A percentile compares a stretch with the other conserved stretches of the same genome.
Conservation (phyloP, 2,797 vertebrate genomes). For the Podargus strigoides region DNA sequence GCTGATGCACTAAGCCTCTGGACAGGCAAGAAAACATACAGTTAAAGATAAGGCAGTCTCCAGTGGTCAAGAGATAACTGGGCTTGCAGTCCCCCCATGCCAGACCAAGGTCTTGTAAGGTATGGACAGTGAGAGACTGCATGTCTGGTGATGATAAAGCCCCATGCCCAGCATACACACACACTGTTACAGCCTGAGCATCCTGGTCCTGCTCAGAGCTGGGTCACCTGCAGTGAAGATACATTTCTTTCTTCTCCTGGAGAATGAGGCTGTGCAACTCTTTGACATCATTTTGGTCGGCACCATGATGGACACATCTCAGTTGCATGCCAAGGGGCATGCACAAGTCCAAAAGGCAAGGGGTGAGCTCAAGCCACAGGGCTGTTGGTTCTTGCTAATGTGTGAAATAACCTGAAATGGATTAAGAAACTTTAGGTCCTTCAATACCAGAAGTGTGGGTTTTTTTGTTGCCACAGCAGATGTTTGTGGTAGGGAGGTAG, state of each 20-base stretch:
- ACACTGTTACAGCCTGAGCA: too few relatives aligned
- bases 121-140: too few relatives aligned
- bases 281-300: neutral
- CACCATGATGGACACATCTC: neutral
- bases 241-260: neutral
- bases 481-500: neutral
- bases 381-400: neutral
- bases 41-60: neutral
- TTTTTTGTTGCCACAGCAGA: neutral
- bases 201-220: neutral
- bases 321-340: neutral
- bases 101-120: neutral
- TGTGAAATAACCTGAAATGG: neutral
- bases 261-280: neutral
- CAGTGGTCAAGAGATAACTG: neutral
- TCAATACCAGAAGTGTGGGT: neutral
- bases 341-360: neutral
- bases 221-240: neutral
- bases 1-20: neutral
- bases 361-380: neutral
- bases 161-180: neutral
- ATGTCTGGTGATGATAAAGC: neutral
- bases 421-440: neutral
- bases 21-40: neutral
- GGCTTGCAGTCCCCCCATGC: neutral